phyloP scores from a whole-genome alignment of 2,888 invertebrate species.

The Drosophila buzzatii region DNA sequence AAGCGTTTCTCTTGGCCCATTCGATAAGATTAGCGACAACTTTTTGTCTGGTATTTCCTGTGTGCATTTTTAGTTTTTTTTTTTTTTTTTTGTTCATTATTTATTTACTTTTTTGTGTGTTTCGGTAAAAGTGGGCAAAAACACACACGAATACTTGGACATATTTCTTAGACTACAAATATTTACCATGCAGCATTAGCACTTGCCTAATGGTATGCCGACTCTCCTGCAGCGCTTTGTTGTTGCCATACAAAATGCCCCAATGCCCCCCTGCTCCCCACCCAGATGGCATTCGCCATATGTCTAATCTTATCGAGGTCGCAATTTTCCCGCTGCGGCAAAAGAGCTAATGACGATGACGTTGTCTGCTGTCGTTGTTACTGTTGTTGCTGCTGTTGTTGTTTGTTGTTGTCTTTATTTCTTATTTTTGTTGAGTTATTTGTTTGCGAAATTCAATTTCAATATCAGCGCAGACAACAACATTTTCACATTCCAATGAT shows the following conservation, averaged over 20 bases:
- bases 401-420: conserved; percentile 32
- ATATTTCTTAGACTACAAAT: conserved; percentile 67
- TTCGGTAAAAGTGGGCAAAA: conserved; percentile 61
- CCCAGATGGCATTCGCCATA: conserved; percentile 36
- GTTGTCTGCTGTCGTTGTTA: conserved; percentile 31
- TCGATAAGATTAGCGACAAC: conserved; percentile 81
- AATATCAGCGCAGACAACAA: conserved; percentile 72
- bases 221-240: conserved; percentile 34
- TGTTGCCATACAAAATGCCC: conserved; percentile 56
- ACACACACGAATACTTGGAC: conserved; percentile 36
- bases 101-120: conserved; percentile 38
- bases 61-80: conserved; percentile 51
- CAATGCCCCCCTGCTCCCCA: conserved; percentile 4
- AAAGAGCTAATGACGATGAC: conserved; percentile 65
- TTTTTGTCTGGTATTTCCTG: conserved; percentile 78
- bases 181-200: conserved; percentile 64
- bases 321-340: conserved; percentile 67
- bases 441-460: conserved; percentile 73
- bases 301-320: conserved; percentile 75
- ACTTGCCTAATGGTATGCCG: conserved; percentile 60
- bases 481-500: conserved; percentile 77
- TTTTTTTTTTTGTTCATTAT: background rate
- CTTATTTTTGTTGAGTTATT: conserved; percentile 36
- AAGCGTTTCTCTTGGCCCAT: conserved; percentile 58
- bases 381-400: conserved; percentile 11